phyloP scores from a whole-genome alignment of 1,140 invertebrate genomes.

The Pseudomyrmex sp. region DNA sequence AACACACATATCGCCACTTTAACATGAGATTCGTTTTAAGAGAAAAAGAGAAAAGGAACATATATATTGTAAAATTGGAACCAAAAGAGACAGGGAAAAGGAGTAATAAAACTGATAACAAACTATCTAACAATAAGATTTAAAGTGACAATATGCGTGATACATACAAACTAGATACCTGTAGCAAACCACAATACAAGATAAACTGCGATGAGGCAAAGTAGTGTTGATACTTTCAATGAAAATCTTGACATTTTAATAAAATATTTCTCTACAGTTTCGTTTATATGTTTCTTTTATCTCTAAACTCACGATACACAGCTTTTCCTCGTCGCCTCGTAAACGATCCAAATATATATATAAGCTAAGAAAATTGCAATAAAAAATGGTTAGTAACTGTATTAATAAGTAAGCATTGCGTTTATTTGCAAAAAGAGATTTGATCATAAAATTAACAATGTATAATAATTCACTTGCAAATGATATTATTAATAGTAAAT shows the following conservation, averaged over 20 bases:
- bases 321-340: constrained; percentile 16
- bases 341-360: constrained; percentile 1
- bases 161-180: constrained; percentile 11
- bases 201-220: constrained; percentile 28
- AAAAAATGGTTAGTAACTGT: constrained; percentile 81
- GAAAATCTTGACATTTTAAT: background rate
- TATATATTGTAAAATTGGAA: too few relatives aligned
- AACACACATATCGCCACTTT: constrained; percentile 24
- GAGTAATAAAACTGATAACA: background rate
- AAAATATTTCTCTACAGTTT: background rate
- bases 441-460: constrained; percentile 80
- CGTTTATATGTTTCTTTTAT: background rate
- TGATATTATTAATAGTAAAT: constrained; percentile 69
- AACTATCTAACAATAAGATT: background rate
- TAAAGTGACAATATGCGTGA: constrained; percentile 34
- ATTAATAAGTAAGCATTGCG: constrained; percentile 81
- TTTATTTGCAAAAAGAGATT: constrained; percentile 82
- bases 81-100: background rate
- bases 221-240: background rate
- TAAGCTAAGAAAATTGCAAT: constrained; percentile 60
- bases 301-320: background rate
- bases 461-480: constrained; percentile 68
- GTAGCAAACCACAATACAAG: background rate
- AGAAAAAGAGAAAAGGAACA: too few relatives aligned
- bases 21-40: background rate